Base-by-base conservation (phyloP, 2,888 invertebrate species). In the Emmelina monodactyla region DNA sequence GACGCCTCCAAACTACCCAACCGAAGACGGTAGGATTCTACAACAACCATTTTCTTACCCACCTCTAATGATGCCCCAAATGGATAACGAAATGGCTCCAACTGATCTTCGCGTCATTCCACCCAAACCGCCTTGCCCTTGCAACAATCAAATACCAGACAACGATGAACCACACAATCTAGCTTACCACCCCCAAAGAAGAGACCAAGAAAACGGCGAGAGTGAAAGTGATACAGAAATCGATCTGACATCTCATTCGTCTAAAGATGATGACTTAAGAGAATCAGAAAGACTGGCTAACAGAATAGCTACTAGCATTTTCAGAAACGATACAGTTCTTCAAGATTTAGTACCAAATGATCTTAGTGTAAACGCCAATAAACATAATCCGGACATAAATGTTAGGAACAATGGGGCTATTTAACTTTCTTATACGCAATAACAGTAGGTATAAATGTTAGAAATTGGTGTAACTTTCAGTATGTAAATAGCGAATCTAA, bases 141-240 rank as follows among this genome's bases (percentile, higher is more conserved):
- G 67, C 37, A 54, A 50, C 0, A 50, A 54, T 14, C 32, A 49
- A 16, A n/a, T n/a, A n/a, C 47, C 37, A 35, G 57, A 60, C 22
- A 39, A 57, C 19, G 62, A 75, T 0, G 65, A 75, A 31, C 78
- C 73, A 0, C 72, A 76, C 37, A 73, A 79, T 40, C 48, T 78
- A 35, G 75, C 75, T 1, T 78, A 70, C 38, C 61, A 65, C 16
- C 58, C 57, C 7, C 53, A 59, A 41, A 50, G 62, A 38, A 58
- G 56, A 3, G 59, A 60, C 0, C 60, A 59, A 37, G 67, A 68
- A 14, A 53, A 56, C 6, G 70, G 66, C 32, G 78, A 78, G 19
- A 79, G 78, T 37, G 81, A 80, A 28, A 76, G 69, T 37, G 81
- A 81, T 38, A 58, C 81, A 1, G 81, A 81, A 54, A 81, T 81